These are phyloP conservation scores for Calycopis cecrops DNA, from an alignment of 1,140 invertebrate genomes.

Conservation along the genomic window DNA sequence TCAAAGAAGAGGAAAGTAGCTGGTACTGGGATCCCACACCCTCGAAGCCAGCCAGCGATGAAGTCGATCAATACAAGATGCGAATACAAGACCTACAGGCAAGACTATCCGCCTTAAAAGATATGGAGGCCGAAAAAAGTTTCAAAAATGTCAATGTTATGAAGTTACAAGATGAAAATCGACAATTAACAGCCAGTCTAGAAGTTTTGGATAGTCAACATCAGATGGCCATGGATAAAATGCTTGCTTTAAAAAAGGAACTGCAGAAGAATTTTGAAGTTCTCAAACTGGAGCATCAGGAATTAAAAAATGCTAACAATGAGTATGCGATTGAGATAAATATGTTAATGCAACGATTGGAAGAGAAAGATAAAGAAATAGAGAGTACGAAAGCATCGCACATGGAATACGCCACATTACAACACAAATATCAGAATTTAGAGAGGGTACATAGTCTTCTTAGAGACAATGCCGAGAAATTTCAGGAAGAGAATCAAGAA, in stretches of 20 bases:
- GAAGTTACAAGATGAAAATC: constrained; percentile 72
- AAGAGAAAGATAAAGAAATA: constrained; percentile 67
- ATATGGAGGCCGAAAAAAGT: constrained; percentile 34
- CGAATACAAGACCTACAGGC: constrained; percentile 57
- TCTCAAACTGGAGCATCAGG: constrained; percentile 75
- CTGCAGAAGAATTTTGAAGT: constrained; percentile 78
- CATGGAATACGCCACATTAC: constrained; percentile 56
- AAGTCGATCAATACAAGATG: constrained; percentile 46
- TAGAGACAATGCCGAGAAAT: constrained; percentile 65
- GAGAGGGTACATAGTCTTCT: constrained; percentile 64
- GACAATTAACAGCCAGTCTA: constrained; percentile 75
- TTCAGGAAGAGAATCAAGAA: constrained; percentile 71
- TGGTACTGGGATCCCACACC: constrained; percentile 76
- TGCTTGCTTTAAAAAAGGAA: constrained; percentile 78
- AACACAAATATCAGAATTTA: constrained; percentile 68
- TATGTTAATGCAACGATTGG: constrained; percentile 61
- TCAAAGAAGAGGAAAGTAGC: constrained; percentile 69
- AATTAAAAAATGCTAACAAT: constrained; percentile 71
- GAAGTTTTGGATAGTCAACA: constrained; percentile 86
- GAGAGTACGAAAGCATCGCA: constrained; percentile 39
- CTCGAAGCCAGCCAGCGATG: constrained; percentile 29
- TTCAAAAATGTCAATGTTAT: constrained; percentile 43
- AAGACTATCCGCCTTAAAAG: constrained; percentile 63
- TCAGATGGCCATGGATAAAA: constrained; percentile 79
- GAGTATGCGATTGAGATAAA: constrained; percentile 67